Percentiles rank a stretch among this genome's conserved stretches.
Evolutionary conservation across 2,888 invertebrate species (phyloP).

Genomic region (Tachina grossa): DNA sequence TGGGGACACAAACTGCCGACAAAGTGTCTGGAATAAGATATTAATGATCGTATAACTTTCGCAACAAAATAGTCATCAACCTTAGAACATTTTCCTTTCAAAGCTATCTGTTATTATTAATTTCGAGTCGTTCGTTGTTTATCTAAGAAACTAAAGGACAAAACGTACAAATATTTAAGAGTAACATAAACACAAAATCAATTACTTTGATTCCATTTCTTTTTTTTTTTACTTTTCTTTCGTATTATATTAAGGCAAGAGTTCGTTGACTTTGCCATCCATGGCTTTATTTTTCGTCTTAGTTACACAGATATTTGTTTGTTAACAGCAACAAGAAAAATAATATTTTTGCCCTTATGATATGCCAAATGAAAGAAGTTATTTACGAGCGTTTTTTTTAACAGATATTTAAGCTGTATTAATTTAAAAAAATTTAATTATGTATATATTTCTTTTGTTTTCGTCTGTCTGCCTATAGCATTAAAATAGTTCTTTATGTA

Average conservation of each 20-base stretch:
- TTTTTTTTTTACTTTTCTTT: background rate
- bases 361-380: constrained; percentile 20
- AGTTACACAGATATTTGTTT: background rate
- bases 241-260: background rate
- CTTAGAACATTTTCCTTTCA: background rate
- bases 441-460: background rate
- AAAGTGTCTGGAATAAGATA: background rate
- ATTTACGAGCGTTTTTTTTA: constrained; percentile 25
- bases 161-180: background rate
- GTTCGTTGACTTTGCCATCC: constrained; percentile 32
- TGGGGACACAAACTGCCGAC: background rate
- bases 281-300: background rate
- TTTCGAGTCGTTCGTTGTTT: background rate
- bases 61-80: background rate
- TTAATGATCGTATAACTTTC: background rate
- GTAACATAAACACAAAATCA: background rate
- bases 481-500: constrained; percentile 13
- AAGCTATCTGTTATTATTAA: background rate
- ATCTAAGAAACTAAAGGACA: background rate
- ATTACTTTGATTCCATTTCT: background rate
- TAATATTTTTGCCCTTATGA: constrained; percentile 5
- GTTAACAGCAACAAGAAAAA: background rate
- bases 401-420: constrained; percentile 8
- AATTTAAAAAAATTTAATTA: constrained; percentile 11
- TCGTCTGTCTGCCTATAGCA: background rate